These are phyloP conservation scores for Rhea pennata DNA, from an alignment of 2,113 vertebrate genomes.

Conservation along the genomic window DNA sequence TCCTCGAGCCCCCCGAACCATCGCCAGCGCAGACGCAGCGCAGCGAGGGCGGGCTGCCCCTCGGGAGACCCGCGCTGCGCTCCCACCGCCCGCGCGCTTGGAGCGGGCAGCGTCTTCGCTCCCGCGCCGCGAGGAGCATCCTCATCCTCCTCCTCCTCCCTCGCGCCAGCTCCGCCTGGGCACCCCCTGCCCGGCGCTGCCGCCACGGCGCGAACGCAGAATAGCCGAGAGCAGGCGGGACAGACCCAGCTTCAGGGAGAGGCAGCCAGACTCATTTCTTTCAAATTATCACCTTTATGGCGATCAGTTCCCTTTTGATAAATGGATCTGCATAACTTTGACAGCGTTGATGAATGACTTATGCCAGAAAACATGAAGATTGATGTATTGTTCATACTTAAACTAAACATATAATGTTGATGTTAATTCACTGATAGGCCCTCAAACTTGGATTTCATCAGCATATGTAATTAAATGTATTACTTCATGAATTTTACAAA, in stretches of 20 bases:
- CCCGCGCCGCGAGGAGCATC: too few species aligned
- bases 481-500: slow-evolving; percentile 55
- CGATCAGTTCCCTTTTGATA: background rate
- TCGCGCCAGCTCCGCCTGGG: too few species aligned
- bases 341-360: background rate
- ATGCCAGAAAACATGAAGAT: background rate
- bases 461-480: slow-evolving; percentile 27
- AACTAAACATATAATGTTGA: background rate
- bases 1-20: too few species aligned
- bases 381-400: background rate
- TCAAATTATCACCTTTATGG: background rate
- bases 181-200: too few species aligned
- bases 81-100: too few species aligned
- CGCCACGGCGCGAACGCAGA: background rate
- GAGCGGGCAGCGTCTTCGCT: too few species aligned
- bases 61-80: too few species aligned
- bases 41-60: too few species aligned
- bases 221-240: background rate
- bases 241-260: background rate
- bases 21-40: too few species aligned
- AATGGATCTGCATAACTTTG: background rate
- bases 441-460: slow-evolving; percentile 20
- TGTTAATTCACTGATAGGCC: background rate
- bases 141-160: too few species aligned
- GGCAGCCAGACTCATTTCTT: background rate